Percentiles rank a stretch among this genome's conserved stretches.
phyloP scores from a whole-genome alignment of 2,113 vertebrate genomes.

The Genyomyrus donnyi region DNA sequence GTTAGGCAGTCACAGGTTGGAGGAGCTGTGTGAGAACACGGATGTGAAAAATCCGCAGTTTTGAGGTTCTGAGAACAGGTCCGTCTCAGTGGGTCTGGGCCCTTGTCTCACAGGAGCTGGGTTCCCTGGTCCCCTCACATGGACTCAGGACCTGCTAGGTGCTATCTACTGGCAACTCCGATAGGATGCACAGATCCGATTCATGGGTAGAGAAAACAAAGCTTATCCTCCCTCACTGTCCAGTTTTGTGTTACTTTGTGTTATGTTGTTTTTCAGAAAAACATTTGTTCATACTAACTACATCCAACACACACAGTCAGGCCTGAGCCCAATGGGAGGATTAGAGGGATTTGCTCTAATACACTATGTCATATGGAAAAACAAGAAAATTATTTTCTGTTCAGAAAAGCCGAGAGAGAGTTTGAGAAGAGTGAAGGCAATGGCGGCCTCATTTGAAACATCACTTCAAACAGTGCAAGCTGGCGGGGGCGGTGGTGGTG shows the following conservation, averaged over 20 bases:
- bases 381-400: background rate
- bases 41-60: slow-evolving; percentile 28
- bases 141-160: background rate
- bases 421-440: background rate
- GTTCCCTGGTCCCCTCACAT: background rate
- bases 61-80: background rate
- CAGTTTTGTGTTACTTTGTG: background rate
- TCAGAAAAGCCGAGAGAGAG: background rate
- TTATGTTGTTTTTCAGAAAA: background rate
- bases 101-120: background rate
- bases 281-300: background rate
- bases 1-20: slow-evolving; percentile 30
- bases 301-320: background rate
- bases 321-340: background rate
- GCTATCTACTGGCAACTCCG: background rate
- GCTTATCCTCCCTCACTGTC: background rate
- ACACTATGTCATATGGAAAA: background rate
- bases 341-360: background rate
- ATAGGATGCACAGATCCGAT: background rate
- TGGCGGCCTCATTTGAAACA: background rate
- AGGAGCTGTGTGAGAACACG: slow-evolving; percentile 43
- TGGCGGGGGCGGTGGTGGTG: background rate
- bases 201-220: background rate
- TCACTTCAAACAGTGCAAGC: background rate
- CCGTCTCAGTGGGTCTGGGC: background rate